phyloP scores from a whole-genome alignment of 2,113 vertebrate species.

The Rattus norvegicus region GRCr8 NC_086037.1:67220001-67220500 shows the following conservation, averaged over 20 bases:
- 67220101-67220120: constrained; percentile 85
- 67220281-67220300: constrained; percentile 90
- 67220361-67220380: constrained; percentile 88
- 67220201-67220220: constrained; percentile 87
- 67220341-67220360: constrained; percentile 85
- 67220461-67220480: constrained; percentile 89
- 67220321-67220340: constrained; percentile 91
- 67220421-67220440: constrained; percentile 89
- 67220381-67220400: constrained; percentile 88
- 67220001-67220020: constrained; percentile 89
- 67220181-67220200: constrained; percentile 89
- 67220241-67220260: constrained; percentile 92
- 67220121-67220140: constrained; percentile 92
- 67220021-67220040: constrained; percentile 87
- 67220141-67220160: constrained; percentile 92
- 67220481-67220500: constrained; percentile 93
- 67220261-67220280: constrained; percentile 90
- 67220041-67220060: constrained; percentile 87
- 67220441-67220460: constrained; percentile 89
- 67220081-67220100: constrained; percentile 79
- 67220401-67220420: constrained; percentile 88
- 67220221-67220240: constrained; percentile 88
- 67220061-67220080: constrained; percentile 80
- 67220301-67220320: constrained; percentile 91
- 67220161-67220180: constrained; percentile 89